Evolutionary conservation across 53 echinoderm and acorn worm genomes (phyloP).

Genomic region (Echinarachnius parma): DNA sequence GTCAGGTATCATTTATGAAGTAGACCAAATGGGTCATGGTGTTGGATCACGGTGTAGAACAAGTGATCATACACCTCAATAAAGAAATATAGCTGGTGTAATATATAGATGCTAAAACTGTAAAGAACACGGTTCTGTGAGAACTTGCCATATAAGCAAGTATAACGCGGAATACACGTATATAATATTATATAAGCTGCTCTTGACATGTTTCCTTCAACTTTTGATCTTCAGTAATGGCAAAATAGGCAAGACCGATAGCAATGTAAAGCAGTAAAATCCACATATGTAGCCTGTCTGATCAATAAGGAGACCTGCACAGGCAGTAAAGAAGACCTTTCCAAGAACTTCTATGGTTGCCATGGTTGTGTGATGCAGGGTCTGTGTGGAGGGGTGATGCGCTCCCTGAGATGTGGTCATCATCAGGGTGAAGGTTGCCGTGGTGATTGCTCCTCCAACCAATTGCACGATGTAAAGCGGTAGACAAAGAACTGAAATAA

Average conservation of each 20-base stretch:
- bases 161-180: too few relatives aligned
- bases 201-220: neutral
- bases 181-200: too few relatives aligned
- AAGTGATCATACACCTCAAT: too few relatives aligned
- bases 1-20: too few relatives aligned
- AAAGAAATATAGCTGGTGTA: too few relatives aligned
- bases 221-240: slow-evolving; percentile 49
- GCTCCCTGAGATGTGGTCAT: slow-evolving; percentile 80
- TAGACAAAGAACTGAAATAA: slow-evolving; percentile 13
- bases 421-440: slow-evolving; percentile 76
- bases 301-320: slow-evolving; percentile 56
- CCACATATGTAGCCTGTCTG: slow-evolving; percentile 45
- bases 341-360: slow-evolving; percentile 80
- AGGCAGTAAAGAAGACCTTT: slow-evolving; percentile 57
- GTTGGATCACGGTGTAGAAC: too few relatives aligned
- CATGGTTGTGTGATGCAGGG: slow-evolving; percentile 67
- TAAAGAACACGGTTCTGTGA: too few relatives aligned
- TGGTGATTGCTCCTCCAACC: slow-evolving; percentile 72
- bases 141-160: too few relatives aligned
- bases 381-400: slow-evolving; percentile 41
- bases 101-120: too few relatives aligned
- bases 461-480: slow-evolving; percentile 60
- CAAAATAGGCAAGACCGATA: slow-evolving; percentile 43
- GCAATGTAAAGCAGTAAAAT: slow-evolving; percentile 43
- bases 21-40: too few relatives aligned